Percentiles rank a stretch among this genome's conserved stretches.
Conservation (phyloP, 2,113 vertebrate genomes). For the Gavia stellata region DNA sequence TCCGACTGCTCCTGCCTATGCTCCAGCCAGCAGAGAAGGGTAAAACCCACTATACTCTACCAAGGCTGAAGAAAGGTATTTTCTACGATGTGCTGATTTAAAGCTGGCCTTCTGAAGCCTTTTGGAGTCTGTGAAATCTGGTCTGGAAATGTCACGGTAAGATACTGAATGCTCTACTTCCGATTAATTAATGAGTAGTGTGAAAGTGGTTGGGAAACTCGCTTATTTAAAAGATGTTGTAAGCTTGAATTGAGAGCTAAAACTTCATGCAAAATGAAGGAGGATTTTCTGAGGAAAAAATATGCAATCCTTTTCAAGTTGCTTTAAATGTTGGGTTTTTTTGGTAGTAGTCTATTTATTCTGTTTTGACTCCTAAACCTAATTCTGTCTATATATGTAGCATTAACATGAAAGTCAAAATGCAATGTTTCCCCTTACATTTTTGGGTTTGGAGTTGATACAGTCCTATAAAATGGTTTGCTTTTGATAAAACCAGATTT, state of each 20-base stretch:
- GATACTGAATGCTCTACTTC: background rate
- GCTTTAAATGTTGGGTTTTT: background rate
- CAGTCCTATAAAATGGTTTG: background rate
- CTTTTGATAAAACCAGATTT: background rate
- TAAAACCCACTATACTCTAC: background rate
- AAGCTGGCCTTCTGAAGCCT: background rate
- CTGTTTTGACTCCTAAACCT: background rate
- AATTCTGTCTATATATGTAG: background rate
- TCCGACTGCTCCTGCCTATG: fast-evolving
- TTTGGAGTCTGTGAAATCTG: background rate
- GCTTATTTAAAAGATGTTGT: background rate
- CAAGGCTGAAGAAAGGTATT: background rate
- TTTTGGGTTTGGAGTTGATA: background rate
- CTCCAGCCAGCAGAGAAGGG: background rate
- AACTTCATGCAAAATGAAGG: background rate
- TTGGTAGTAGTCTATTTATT: background rate
- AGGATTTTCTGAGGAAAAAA: background rate
- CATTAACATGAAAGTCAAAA: background rate
- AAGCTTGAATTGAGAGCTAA: background rate
- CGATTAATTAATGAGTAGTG: background rate
- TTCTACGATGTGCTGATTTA: background rate
- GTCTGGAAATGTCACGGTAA: background rate
- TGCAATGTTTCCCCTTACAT: background rate
- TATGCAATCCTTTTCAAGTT: fast-evolving
- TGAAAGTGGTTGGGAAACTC: background rate